Percentiles rank a stretch among this genome's conserved stretches.
These are phyloP conservation scores for Ianthella basta DNA, from an alignment of 37 sponge, comb jelly and placozoan species.

Conservation along the genomic window DNA sequence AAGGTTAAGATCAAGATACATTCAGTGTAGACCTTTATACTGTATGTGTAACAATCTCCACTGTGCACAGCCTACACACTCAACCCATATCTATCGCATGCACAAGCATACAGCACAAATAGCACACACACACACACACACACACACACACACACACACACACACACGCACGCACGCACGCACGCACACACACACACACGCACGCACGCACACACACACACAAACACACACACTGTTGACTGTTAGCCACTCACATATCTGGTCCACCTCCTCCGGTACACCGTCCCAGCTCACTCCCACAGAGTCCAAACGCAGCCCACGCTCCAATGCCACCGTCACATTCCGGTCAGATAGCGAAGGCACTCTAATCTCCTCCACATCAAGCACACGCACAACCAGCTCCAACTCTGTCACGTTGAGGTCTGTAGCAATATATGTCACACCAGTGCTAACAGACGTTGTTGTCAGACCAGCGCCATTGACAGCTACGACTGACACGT, in stretches of 20 bases:
- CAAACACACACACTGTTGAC: not conserved
- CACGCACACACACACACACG: constrained; percentile 14
- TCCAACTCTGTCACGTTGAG: constrained; percentile 59
- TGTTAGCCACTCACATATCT: constrained; percentile 57
- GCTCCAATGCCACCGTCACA: constrained; percentile 23
- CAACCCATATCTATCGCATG: too few relatives aligned
- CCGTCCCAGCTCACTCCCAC: constrained; percentile 63
- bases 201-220: not conserved
- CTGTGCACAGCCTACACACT: too few relatives aligned
- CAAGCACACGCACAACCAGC: constrained; percentile 19
- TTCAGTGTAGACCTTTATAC: too few relatives aligned
- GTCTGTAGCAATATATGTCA: constrained; percentile 65
- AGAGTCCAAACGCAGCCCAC: not conserved
- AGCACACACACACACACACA: too few relatives aligned
- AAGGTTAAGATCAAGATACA: too few relatives aligned
- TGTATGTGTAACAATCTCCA: too few relatives aligned
- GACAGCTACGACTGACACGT: constrained; percentile 62
- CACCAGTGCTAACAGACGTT: constrained; percentile 52
- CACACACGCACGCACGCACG: not conserved
- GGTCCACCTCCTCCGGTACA: constrained; percentile 54
- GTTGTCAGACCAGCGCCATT: constrained; percentile 75
- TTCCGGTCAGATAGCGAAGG: constrained; percentile 21
- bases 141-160: too few relatives aligned
- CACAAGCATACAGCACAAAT: too few relatives aligned
- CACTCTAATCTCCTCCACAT: constrained; percentile 25